A percentile compares a stretch with the other conserved stretches of the same genome.
Conservation (phyloP, 1,140 invertebrate species). For the Drosophila parabipectinata region DNA sequence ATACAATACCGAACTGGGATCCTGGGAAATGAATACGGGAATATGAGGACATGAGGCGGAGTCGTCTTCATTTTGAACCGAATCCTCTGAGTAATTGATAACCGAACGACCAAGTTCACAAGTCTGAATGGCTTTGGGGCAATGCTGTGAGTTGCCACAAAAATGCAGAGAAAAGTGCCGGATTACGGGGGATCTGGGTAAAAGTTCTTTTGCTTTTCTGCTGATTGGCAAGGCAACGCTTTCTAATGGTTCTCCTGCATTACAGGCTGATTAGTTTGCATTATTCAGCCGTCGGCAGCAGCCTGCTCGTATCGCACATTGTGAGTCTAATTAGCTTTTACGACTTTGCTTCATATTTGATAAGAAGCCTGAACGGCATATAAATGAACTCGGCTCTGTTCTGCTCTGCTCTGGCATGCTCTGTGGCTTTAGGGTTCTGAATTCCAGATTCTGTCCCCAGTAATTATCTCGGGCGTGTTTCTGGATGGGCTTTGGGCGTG, state of each 20-base stretch:
- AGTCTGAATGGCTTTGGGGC: conserved; percentile 10
- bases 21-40: conserved; percentile 6
- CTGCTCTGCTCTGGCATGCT: conserved; percentile 10
- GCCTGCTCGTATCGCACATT: conserved; percentile 52
- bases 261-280: conserved; percentile 69
- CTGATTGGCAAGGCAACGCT: conserved; percentile 20
- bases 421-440: conserved; percentile 5
- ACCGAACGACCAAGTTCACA: conserved; percentile 24
- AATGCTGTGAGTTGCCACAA: background rate
- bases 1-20: background rate
- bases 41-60: background rate
- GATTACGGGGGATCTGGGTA: conserved; percentile 24
- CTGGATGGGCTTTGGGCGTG: conserved; percentile 33
- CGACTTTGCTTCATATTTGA: conserved; percentile 82
- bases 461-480: conserved; percentile 62
- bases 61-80: conserved; percentile 20
- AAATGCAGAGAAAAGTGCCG: conserved; percentile 12
- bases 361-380: conserved; percentile 78
- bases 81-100: conserved; percentile 39
- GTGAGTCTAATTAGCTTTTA: conserved; percentile 80
- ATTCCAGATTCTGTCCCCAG: conserved; percentile 33
- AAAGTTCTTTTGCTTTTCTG: conserved; percentile 32
- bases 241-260: conserved; percentile 57
- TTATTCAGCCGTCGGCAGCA: conserved; percentile 57
- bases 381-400: conserved; percentile 58